phyloP scores from a whole-genome alignment of 2,113 vertebrate species.

The Rhinoderma darwinii region DNA sequence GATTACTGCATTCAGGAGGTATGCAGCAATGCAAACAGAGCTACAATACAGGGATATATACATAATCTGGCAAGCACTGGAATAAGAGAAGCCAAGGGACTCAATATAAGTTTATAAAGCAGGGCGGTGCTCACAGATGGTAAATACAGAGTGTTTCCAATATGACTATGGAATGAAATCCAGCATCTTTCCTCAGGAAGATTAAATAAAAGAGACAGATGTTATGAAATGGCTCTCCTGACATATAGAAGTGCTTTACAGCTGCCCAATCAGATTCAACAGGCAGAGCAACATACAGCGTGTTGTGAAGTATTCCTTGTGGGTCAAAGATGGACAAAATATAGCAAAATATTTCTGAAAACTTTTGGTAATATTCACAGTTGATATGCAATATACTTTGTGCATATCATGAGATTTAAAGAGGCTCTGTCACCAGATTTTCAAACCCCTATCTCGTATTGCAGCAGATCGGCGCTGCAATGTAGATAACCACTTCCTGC shows the following conservation, averaged over 20 bases:
- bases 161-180: not conserved
- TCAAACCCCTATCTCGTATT: no score
- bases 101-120: slow-evolving; percentile 29
- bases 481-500: no score
- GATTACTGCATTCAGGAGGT: not conserved
- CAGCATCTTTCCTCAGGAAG: not conserved
- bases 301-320: slow-evolving; percentile 27
- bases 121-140: slow-evolving; percentile 16
- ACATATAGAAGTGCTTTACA: slow-evolving; percentile 5
- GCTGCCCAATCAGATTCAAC: not conserved
- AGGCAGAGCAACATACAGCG: not conserved
- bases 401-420: no score
- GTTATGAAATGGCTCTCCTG: slow-evolving; percentile 34
- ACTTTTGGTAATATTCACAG: no score
- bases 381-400: no score
- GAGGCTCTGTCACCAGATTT: no score
- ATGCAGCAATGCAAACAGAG: not conserved
- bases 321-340: not conserved
- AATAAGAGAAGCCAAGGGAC: not conserved
- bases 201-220: slow-evolving; percentile 41
- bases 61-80: slow-evolving; percentile 2
- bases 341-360: not conserved
- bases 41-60: not conserved
- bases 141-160: slow-evolving; percentile 17
- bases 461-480: no score